A percentile compares a stretch with the other conserved stretches of the same genome.
Conservation (phyloP, 1,140 invertebrate species). For the Phymastichus coffea region DNA sequence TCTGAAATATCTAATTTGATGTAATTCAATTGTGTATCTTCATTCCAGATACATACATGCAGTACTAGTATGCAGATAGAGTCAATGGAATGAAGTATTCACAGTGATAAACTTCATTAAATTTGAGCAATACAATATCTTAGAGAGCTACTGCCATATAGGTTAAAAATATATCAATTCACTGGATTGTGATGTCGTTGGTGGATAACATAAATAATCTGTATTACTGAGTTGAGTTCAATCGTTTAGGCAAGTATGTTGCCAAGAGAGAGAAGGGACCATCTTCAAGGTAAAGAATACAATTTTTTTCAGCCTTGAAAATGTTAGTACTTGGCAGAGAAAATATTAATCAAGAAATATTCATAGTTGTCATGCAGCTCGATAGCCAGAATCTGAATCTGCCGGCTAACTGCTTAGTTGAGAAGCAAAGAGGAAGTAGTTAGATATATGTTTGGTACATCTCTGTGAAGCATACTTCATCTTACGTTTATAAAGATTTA, state of each 20-base stretch:
- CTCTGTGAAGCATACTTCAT: too few relatives aligned
- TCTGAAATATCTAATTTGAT: neutral
- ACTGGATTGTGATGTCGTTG: constrained; percentile 20
- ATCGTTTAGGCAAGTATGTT: constrained; percentile 7
- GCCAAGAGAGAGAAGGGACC: constrained; percentile 7
- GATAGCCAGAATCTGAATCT: neutral
- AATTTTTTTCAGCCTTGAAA: too few relatives aligned
- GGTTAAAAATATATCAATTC: neutral
- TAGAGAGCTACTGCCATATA: neutral
- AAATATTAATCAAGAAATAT: neutral
- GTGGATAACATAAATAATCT: too few relatives aligned
- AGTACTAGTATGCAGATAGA: constrained; percentile 16
- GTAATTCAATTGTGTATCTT: neutral
- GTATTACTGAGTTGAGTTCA: neutral
- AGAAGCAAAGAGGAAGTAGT: too few relatives aligned
- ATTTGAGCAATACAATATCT: constrained; percentile 19
- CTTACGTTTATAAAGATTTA: neutral
- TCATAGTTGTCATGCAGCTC: neutral
- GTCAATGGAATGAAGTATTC: constrained; percentile 13
- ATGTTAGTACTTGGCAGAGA: too few relatives aligned
- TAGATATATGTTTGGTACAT: too few relatives aligned
- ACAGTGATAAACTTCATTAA: constrained; percentile 12
- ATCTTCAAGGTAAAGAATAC: too few relatives aligned
- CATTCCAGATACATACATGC: constrained; percentile 10
- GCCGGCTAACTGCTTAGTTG: neutral